Conservation (phyloP, 1,140 invertebrate genomes). For the Oedothorax gibbosus region DNA sequence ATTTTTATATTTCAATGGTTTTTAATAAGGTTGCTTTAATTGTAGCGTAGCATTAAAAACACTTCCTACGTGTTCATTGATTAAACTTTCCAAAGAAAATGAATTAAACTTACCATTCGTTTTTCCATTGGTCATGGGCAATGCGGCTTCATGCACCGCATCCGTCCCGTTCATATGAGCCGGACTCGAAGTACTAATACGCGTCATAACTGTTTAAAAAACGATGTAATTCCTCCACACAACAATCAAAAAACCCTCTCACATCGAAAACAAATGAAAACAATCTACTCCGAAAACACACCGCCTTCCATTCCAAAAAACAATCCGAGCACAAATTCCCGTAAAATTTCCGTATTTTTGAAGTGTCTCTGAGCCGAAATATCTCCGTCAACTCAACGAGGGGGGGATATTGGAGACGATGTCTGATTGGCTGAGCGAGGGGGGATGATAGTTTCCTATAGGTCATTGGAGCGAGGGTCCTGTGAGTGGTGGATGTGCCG, state of each 20-base stretch:
- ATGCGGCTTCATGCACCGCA: constrained; percentile 28
- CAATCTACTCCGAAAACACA: neutral
- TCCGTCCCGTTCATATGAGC: constrained; percentile 44
- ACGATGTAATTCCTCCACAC: neutral
- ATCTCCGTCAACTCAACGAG: constrained; percentile 46
- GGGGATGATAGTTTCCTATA: constrained; percentile 53
- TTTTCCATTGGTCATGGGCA: constrained; percentile 42
- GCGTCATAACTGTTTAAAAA: constrained; percentile 4
- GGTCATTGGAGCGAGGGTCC: constrained; percentile 54
- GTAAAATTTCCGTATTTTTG: constrained; percentile 43
- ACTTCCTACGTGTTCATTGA: neutral
- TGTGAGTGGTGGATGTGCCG: constrained; percentile 56
- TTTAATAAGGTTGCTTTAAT: no score
- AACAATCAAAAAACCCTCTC: neutral
- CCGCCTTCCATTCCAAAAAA: neutral
- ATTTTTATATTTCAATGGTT: no score
- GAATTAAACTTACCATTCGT: neutral
- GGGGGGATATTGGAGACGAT: constrained; percentile 26
- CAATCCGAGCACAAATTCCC: neutral
- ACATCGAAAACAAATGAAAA: neutral
- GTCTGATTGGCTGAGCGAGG: constrained; percentile 27
- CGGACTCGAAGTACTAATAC: constrained; percentile 36
- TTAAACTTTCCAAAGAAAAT: neutral
- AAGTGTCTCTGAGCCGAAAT: constrained; percentile 49
- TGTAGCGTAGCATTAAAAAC: no score